phyloP scores from a whole-genome alignment of 1,140 invertebrate genomes.

The Diorhabda carinulata region DNA sequence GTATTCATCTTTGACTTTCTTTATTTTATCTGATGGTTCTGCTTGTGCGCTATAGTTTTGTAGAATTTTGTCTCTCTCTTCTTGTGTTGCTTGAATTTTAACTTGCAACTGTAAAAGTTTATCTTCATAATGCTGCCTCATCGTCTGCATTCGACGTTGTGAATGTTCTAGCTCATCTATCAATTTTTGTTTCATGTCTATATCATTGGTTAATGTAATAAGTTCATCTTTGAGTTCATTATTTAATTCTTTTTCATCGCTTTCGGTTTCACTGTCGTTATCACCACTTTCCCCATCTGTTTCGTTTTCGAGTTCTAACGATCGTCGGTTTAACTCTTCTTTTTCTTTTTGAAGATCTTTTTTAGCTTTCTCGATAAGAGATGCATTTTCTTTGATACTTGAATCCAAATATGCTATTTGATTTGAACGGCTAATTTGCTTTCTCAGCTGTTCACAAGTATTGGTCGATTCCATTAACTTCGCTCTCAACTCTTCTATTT shows the following conservation, averaged over 20 bases:
- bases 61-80: slow-evolving; percentile 91
- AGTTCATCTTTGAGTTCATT: slow-evolving; percentile 62
- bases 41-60: slow-evolving; percentile 52
- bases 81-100: slow-evolving; percentile 84
- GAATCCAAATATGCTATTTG: slow-evolving; percentile 27
- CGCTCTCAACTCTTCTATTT: slow-evolving; percentile 86
- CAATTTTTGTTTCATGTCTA: slow-evolving; percentile 86
- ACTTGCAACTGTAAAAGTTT: slow-evolving; percentile 85
- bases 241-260: slow-evolving; percentile 53
- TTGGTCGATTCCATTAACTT: slow-evolving; percentile 85
- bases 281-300: slow-evolving; percentile 41
- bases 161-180: slow-evolving; percentile 91
- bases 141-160: slow-evolving; percentile 74
- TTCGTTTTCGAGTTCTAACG: slow-evolving; percentile 46
- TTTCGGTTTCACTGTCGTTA: slow-evolving; percentile 59
- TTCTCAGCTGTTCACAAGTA: slow-evolving; percentile 74
- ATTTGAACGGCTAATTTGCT: slow-evolving; percentile 48
- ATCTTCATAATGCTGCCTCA: slow-evolving; percentile 91
- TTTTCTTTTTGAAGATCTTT: slow-evolving; percentile 61
- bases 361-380: slow-evolving; percentile 63
- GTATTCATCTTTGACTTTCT: slow-evolving; percentile 87
- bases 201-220: slow-evolving; percentile 82
- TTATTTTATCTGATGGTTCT: slow-evolving; percentile 70
- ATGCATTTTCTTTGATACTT: slow-evolving; percentile 37
- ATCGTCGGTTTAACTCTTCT: slow-evolving; percentile 44